Evolutionary conservation across 1,140 invertebrate genomes (phyloP).

Genomic region (Homalodisca vitripennis): DNA sequence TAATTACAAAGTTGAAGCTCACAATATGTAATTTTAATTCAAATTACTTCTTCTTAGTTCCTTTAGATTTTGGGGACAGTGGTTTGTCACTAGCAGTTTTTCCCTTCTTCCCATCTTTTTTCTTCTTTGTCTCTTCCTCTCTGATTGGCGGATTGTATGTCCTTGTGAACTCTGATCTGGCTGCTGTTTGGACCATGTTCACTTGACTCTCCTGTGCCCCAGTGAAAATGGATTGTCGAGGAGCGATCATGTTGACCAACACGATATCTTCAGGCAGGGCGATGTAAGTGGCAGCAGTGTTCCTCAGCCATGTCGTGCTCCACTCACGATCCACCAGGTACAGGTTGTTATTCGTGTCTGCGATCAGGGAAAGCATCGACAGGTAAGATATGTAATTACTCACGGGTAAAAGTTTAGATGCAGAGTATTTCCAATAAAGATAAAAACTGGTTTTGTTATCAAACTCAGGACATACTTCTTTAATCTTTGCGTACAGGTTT

Average conservation of each 20-base stretch:
- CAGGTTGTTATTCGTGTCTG: neutral
- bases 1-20: too few relatives aligned
- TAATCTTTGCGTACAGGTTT: constrained; percentile 2
- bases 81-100: too few relatives aligned
- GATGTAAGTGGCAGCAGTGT: neutral
- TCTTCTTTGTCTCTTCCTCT: neutral
- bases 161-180: neutral
- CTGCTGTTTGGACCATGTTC: neutral
- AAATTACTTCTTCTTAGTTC: too few relatives aligned
- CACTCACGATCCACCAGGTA: constrained; percentile 6
- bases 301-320: neutral
- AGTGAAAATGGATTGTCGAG: neutral
- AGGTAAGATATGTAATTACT: constrained; percentile 19
- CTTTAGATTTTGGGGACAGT: too few relatives aligned
- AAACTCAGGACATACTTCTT: constrained; percentile 14
- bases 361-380: constrained; percentile 7
- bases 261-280: neutral
- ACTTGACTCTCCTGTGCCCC: neutral
- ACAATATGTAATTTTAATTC: too few relatives aligned
- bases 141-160: neutral
- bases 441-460: neutral
- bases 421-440: constrained; percentile 10
- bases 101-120: constrained; percentile 1
- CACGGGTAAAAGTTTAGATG: neutral
- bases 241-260: constrained; percentile 12